Evolutionary conservation across 2,888 invertebrate species (phyloP).

Genomic region (Zeuzera pyrina): DNA sequence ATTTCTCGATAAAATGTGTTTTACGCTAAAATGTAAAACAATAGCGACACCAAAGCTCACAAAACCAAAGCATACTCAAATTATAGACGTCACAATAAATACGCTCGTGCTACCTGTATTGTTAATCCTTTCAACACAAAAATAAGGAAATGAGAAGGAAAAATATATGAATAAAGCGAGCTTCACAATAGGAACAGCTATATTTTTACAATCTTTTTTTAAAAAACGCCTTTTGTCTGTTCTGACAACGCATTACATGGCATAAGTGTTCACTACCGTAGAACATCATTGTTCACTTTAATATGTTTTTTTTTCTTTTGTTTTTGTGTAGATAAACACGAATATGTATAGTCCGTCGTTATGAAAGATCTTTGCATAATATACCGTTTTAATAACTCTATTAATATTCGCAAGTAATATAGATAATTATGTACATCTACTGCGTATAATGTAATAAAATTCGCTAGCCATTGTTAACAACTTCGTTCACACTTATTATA

Average conservation of each 20-base stretch:
- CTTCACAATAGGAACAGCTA: slow-evolving; percentile 50
- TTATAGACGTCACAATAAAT: slow-evolving; percentile 39
- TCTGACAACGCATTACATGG: slow-evolving; percentile 59
- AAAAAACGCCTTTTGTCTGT: slow-evolving; percentile 53
- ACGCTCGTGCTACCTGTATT: slow-evolving; percentile 44
- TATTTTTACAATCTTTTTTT: slow-evolving; percentile 57
- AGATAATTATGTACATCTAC: too few relatives aligned
- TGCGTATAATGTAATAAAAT: too few relatives aligned
- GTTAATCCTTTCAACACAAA: slow-evolving; percentile 64
- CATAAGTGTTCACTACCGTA: slow-evolving; percentile 52
- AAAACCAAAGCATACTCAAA: too few relatives aligned
- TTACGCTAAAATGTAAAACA: too few relatives aligned
- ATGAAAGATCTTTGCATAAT: too few relatives aligned
- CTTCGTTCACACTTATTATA: too few relatives aligned
- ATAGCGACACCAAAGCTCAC: too few relatives aligned
- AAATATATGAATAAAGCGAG: slow-evolving; percentile 50
- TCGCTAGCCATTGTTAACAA: too few relatives aligned
- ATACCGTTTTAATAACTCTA: too few relatives aligned
- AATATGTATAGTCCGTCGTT: background rate
- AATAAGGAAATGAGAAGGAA: slow-evolving; percentile 62
- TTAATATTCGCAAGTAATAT: too few relatives aligned
- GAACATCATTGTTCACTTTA: slow-evolving; percentile 43
- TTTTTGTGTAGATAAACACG: slow-evolving; percentile 1
- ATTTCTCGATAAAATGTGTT: too few relatives aligned
- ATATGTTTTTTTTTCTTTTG: slow-evolving; percentile 31